Conservation (phyloP, 1,140 invertebrate genomes). For the Amphibalanus amphitrite region DNA sequence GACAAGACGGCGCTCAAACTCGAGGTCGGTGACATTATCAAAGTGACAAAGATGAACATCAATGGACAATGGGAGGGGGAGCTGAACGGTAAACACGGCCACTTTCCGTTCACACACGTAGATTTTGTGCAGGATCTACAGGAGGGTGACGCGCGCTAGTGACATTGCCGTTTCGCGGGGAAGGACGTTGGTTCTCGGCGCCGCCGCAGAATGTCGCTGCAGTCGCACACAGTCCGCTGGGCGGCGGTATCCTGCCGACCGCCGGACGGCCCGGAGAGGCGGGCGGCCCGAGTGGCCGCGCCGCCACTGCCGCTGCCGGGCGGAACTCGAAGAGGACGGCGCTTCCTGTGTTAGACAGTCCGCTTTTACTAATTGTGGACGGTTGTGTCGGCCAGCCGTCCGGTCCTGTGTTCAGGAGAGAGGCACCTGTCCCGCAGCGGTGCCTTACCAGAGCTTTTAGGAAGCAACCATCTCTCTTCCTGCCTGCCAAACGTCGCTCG, state of each 20-base stretch:
- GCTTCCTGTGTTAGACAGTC: not conserved
- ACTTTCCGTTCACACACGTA: slow-evolving; percentile 95
- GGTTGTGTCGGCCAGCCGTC: not conserved
- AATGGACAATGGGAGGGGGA: slow-evolving; percentile 98
- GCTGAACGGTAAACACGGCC: slow-evolving; percentile 73
- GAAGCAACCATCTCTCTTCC: too few relatives aligned
- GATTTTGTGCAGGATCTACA: slow-evolving; percentile 65
- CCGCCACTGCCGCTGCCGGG: too few relatives aligned
- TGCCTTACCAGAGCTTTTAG: not conserved
- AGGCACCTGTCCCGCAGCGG: not conserved
- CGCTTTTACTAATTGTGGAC: not conserved
- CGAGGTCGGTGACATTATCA: slow-evolving; percentile 82
- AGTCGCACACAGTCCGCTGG: not conserved
- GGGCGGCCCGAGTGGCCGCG: too few relatives aligned
- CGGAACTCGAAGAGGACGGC: too few relatives aligned
- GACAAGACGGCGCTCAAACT: slow-evolving; percentile 86
- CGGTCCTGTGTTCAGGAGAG: not conserved
- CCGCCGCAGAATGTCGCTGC: too few relatives aligned
- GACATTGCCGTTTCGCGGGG: not conserved
- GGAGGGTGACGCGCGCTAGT: not conserved
- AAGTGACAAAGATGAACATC: slow-evolving; percentile 90
- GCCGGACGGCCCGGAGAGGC: too few relatives aligned
- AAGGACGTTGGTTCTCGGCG: not conserved
- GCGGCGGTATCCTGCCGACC: not conserved
- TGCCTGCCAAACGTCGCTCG: too few relatives aligned